These are phyloP conservation scores for Catocala sponsa DNA, from an alignment of 2,888 invertebrate species.

Conservation along the genomic window DNA sequence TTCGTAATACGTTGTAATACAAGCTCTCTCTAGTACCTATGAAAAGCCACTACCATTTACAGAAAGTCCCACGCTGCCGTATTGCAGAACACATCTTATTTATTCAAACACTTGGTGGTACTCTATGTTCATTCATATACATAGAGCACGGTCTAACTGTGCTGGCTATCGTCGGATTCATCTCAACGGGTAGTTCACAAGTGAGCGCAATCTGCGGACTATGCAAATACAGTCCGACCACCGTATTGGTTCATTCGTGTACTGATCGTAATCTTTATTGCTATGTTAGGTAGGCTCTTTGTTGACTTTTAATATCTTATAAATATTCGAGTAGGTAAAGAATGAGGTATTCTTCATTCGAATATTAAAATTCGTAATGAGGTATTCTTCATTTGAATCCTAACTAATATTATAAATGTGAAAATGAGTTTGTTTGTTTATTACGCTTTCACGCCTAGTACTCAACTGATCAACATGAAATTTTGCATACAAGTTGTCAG, in stretches of 20 bases:
- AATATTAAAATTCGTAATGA: too few species aligned
- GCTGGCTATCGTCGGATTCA: constrained; percentile 45
- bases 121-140: constrained; percentile 38
- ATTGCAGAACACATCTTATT: constrained; percentile 23
- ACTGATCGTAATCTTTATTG: constrained; percentile 51
- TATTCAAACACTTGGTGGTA: constrained; percentile 28
- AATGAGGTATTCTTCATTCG: neutral
- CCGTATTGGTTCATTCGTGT: constrained; percentile 44
- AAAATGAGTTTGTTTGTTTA: too few species aligned
- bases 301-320: constrained; percentile 26
- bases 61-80: neutral
- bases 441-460: too few species aligned
- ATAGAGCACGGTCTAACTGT: constrained; percentile 43
- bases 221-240: constrained; percentile 53
- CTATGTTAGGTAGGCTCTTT: constrained; percentile 21
- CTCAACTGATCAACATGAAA: too few species aligned
- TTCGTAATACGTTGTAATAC: too few species aligned
- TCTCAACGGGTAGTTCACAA: constrained; percentile 50
- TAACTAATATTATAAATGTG: too few species aligned
- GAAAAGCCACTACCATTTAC: neutral
- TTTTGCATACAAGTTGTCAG: too few species aligned
- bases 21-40: too few species aligned
- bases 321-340: constrained; percentile 18
- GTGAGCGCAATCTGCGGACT: constrained; percentile 51
- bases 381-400: too few species aligned